These are phyloP conservation scores for Poeciliopsis presidionis DNA, from an alignment of 2,797 vertebrate species.

Conservation along the genomic window DNA sequence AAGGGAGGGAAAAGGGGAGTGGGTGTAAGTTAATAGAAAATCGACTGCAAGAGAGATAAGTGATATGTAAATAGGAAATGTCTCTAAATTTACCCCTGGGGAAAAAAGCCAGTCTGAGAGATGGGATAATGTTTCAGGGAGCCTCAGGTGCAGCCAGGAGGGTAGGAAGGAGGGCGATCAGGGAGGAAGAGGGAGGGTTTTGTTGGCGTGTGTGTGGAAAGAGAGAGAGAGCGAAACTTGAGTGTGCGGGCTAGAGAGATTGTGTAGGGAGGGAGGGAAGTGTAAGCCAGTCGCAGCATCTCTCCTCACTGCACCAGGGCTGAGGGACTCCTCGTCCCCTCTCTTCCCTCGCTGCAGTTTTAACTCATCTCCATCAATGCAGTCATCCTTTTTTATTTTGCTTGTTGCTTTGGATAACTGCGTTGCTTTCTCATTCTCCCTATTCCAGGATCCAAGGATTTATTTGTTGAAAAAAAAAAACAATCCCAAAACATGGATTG, in stretches of 20 bases:
- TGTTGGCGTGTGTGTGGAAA: slow-evolving; percentile 32
- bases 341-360: slow-evolving; percentile 73
- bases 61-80: slow-evolving; percentile 78
- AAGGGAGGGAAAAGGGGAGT: neutral
- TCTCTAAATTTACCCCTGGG: slow-evolving; percentile 84
- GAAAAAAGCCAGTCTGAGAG: slow-evolving; percentile 63
- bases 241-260: slow-evolving; percentile 66
- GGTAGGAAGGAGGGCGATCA: slow-evolving; percentile 66
- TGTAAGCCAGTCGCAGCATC: slow-evolving; percentile 85
- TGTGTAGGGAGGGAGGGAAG: slow-evolving; percentile 70
- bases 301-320: slow-evolving; percentile 82
- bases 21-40: slow-evolving; percentile 57
- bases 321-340: slow-evolving; percentile 76
- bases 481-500: slow-evolving; percentile 11
- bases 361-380: slow-evolving; percentile 73
- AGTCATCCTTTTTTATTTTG: slow-evolving; percentile 58
- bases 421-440: slow-evolving; percentile 45
- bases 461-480: slow-evolving; percentile 10
- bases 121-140: slow-evolving; percentile 70
- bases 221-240: slow-evolving; percentile 57
- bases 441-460: slow-evolving; percentile 51
- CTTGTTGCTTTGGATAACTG: slow-evolving; percentile 52
- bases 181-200: slow-evolving; percentile 43
- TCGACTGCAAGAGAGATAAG: slow-evolving; percentile 58
- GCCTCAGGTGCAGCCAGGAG: slow-evolving; percentile 87